phyloP scores from a whole-genome alignment of 2,113 vertebrate genomes.

The Noctilio leporinus region DNA sequence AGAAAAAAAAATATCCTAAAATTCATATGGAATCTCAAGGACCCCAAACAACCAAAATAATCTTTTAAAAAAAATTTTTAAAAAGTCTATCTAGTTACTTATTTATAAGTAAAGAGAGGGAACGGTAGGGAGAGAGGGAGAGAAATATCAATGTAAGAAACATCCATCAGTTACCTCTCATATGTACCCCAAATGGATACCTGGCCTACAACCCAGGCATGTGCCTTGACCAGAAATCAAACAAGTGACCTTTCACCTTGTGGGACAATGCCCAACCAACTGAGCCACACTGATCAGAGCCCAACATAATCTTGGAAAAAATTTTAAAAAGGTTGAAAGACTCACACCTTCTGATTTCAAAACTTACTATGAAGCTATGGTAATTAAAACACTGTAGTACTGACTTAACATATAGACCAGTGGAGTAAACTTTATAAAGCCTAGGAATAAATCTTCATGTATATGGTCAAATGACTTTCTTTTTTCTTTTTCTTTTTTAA shows the following conservation, averaged over 20 bases:
- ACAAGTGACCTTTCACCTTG: too few relatives aligned
- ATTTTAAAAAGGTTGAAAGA: not conserved
- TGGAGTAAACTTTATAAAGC: not conserved
- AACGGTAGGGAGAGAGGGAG: too few relatives aligned
- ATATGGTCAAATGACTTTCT: not conserved
- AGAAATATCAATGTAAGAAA: too few relatives aligned
- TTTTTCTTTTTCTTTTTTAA: too few relatives aligned
- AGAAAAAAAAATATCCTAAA: not conserved
- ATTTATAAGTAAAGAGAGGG: too few relatives aligned
- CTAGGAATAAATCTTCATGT: not conserved
- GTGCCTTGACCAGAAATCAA: too few relatives aligned
- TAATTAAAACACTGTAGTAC: not conserved
- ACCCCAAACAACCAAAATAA: not conserved
- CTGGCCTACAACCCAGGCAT: too few relatives aligned
- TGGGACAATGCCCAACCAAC: too few relatives aligned
- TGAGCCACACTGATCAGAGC: too few relatives aligned
- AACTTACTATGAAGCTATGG: not conserved
- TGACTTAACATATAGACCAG: not conserved
- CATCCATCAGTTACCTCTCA: too few relatives aligned
- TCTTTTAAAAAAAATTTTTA: not conserved
- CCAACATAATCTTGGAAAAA: not conserved
- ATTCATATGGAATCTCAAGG: not conserved
- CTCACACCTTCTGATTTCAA: not conserved
- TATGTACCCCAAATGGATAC: too few relatives aligned
- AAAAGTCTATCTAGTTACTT: too few relatives aligned